A percentile compares a stretch with the other conserved stretches of the same genome.
phyloP scores from a whole-genome alignment of 2,113 vertebrate species.

The Thamnaconus septentrionalis region DNA sequence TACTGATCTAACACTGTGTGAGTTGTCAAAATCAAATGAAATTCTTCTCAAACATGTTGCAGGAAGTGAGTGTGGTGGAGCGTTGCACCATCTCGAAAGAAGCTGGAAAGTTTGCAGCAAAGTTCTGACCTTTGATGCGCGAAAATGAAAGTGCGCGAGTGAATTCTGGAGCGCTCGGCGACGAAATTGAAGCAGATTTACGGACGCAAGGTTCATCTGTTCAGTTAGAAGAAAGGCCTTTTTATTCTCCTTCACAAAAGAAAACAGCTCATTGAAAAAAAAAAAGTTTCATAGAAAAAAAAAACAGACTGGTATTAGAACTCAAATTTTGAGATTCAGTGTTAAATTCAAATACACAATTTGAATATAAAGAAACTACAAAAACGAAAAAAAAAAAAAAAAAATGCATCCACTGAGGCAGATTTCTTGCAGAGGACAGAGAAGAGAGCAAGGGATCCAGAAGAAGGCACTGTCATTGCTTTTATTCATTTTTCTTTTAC shows the following conservation, averaged over 20 bases:
- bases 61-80: constrained; percentile 46
- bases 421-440: constrained; percentile 47
- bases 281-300: constrained; percentile 74
- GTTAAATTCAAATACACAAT: constrained; percentile 76
- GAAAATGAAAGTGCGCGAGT: constrained; percentile 17
- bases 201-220: constrained; percentile 48
- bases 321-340: constrained; percentile 69
- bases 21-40: constrained; percentile 17
- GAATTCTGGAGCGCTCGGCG: neutral
- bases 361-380: constrained; percentile 68
- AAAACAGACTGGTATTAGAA: constrained; percentile 76
- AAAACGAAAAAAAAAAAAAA: constrained; percentile 47
- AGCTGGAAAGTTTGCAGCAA: constrained; percentile 32
- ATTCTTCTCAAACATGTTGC: constrained; percentile 23
- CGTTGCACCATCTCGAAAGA: constrained; percentile 16
- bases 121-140: constrained; percentile 32
- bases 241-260: constrained; percentile 60
- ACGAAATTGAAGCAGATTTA: constrained; percentile 33
- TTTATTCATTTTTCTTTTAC: constrained; percentile 32
- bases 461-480: constrained; percentile 56
- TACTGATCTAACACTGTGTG: neutral
- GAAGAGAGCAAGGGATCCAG: constrained; percentile 34
- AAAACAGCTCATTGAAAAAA: constrained; percentile 53
- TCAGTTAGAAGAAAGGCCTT: constrained; percentile 58
- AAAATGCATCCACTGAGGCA: constrained; percentile 54